A percentile compares a stretch with the other conserved stretches of the same genome.
Evolutionary conservation across 2,888 invertebrate genomes (phyloP).

Genomic region (Stegana nigrithorax): DNA sequence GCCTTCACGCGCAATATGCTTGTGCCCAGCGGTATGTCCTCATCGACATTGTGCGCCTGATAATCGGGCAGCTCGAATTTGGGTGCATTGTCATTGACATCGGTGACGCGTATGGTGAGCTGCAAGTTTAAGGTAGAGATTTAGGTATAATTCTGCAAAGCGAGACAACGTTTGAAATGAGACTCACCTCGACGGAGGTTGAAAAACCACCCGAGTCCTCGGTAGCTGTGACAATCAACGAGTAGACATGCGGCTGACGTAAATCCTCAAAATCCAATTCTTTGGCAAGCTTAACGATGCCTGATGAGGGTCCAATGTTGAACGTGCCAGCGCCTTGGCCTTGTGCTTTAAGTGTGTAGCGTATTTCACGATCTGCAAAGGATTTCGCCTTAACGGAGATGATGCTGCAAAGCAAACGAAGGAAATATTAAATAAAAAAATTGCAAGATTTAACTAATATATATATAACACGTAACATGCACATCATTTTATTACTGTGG

Average conservation of each 20-base stretch:
- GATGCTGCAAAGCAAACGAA: slow-evolving; percentile 80
- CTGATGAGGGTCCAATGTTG: slow-evolving; percentile 93
- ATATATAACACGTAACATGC: no score
- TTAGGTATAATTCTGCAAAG: not conserved
- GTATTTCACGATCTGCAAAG: slow-evolving; percentile 95
- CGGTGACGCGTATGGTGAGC: slow-evolving; percentile 93
- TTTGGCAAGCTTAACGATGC: slow-evolving; percentile 94
- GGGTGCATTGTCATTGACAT: slow-evolving; percentile 97
- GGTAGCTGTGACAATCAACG: slow-evolving; percentile 91
- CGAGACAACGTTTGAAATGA: not conserved
- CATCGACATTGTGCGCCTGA: slow-evolving; percentile 95
- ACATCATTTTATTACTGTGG: not conserved
- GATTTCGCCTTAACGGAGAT: slow-evolving; percentile 97
- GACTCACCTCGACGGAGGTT: slow-evolving; percentile 87
- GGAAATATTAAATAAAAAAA: slow-evolving; percentile 10
- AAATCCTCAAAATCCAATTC: slow-evolving; percentile 97
- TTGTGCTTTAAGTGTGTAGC: slow-evolving; percentile 94
- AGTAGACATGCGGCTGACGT: slow-evolving; percentile 92
- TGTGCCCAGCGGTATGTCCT: slow-evolving; percentile 92
- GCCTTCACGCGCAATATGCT: slow-evolving; percentile 95
- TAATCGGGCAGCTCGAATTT: slow-evolving; percentile 97
- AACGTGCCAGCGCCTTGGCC: slow-evolving; percentile 95
- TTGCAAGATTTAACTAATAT: no score
- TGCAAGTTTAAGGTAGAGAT: slow-evolving; percentile 61
- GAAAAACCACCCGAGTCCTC: slow-evolving; percentile 98